Percentiles rank a stretch among this genome's conserved stretches.
These are phyloP conservation scores for Incurvaria masculella DNA, from an alignment of 2,888 invertebrate genomes.

Conservation along the genomic window DNA sequence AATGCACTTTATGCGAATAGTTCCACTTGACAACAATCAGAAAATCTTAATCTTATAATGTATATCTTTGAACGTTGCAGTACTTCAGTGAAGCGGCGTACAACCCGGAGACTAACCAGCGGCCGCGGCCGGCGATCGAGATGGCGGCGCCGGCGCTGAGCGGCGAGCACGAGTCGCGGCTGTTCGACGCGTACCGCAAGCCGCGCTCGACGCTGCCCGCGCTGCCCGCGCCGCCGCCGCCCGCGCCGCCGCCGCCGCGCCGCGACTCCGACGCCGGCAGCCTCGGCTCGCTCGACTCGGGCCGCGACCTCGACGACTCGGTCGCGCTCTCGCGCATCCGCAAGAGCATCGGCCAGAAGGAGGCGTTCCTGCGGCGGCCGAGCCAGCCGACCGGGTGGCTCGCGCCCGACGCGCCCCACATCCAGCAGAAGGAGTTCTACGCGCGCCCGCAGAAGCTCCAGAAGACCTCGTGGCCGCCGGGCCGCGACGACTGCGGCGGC, in stretches of 20 bases:
- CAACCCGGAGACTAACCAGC: constrained; percentile 82
- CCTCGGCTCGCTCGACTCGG: constrained; percentile 66
- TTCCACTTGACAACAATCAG: no score
- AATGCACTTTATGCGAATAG: no score
- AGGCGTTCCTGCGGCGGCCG: constrained; percentile 80
- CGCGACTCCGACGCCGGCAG: constrained; percentile 52
- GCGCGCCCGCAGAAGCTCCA: constrained; percentile 75
- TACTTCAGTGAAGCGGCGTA: constrained; percentile 90
- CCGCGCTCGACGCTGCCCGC: constrained; percentile 39
- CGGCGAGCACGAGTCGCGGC: constrained; percentile 48
- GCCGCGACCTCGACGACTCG: constrained; percentile 67
- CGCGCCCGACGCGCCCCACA: constrained; percentile 48
- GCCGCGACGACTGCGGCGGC: constrained; percentile 42
- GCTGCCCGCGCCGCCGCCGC: constrained; percentile 38
- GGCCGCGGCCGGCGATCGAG: constrained; percentile 45
- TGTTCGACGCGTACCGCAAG: constrained; percentile 49
- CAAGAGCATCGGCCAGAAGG: constrained; percentile 85
- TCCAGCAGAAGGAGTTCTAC: constrained; percentile 70
- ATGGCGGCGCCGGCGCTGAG: constrained; percentile 40
- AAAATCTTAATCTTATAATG: constrained; percentile 3
- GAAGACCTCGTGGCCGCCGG: constrained; percentile 68
- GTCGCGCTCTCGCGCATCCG: constrained; percentile 72
- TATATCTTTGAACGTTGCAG: constrained; percentile 42
- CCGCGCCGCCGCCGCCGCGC: constrained; percentile 20
- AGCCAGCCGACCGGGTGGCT: constrained; percentile 63